Evolutionary conservation across 2,888 invertebrate genomes (phyloP).

Genomic region (Agrochola lychnidis): DNA sequence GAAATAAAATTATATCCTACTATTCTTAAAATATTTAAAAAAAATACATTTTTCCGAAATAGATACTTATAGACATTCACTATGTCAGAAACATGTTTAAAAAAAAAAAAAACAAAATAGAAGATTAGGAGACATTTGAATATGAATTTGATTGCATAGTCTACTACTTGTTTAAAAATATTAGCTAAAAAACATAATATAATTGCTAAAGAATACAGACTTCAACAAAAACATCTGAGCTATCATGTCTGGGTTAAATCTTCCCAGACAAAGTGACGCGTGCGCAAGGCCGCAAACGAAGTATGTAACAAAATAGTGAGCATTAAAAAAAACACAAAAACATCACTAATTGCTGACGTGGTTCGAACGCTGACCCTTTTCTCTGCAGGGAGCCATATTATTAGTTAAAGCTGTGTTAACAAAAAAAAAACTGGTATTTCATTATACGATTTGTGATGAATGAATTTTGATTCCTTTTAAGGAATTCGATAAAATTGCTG

Average conservation of each 20-base stretch:
- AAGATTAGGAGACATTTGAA: background rate
- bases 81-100: no score
- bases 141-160: background rate
- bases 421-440: conserved; percentile 23
- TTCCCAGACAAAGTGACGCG: conserved; percentile 10
- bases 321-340: conserved; percentile 17
- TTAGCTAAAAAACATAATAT: background rate
- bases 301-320: background rate
- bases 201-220: no score
- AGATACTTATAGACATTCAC: no score
- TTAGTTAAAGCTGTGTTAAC: background rate
- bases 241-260: background rate
- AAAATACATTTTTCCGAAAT: no score
- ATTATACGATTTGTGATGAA: background rate
- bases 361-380: conserved; percentile 20
- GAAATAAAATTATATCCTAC: no score
- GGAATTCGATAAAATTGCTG: conserved; percentile 13
- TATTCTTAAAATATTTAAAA: no score
- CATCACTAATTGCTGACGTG: conserved; percentile 15
- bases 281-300: conserved; percentile 1
- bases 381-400: conserved; percentile 36
- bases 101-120: background rate
- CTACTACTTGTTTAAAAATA: background rate
- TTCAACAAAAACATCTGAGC: background rate
- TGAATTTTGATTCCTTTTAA: conserved; percentile 8